Evolutionary conservation across 2,113 vertebrate species (phyloP).

Genomic region (Pampusana beccarii): DNA sequence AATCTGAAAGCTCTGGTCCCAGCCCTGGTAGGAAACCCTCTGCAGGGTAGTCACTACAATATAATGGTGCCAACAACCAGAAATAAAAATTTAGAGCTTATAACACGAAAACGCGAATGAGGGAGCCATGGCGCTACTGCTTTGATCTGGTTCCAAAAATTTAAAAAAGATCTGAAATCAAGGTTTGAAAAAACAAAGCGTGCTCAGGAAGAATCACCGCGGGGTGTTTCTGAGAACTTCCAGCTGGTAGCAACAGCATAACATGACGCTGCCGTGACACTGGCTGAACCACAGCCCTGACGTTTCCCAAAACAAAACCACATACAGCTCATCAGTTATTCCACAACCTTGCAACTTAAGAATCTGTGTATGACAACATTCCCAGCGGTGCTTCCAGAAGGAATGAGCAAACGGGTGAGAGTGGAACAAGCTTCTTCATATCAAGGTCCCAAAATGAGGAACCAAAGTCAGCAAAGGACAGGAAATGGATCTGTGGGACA

Average conservation of each 20-base stretch:
- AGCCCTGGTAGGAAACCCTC: neutral
- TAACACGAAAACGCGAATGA: neutral
- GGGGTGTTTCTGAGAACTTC: slow-evolving; percentile 23
- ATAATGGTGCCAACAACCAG: neutral
- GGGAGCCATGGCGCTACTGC: neutral
- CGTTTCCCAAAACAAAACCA: neutral
- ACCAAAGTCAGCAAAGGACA: neutral
- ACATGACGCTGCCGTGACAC: slow-evolving; percentile 4
- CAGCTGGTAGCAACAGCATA: slow-evolving; percentile 31
- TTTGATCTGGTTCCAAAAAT: neutral
- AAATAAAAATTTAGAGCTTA: neutral
- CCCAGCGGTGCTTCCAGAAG: slow-evolving; percentile 7
- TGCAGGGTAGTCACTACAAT: neutral
- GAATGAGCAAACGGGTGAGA: neutral
- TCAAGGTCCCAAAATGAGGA: neutral
- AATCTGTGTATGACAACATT: slow-evolving; percentile 9
- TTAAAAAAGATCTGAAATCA: neutral
- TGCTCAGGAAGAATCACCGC: neutral
- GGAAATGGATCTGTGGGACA: slow-evolving; percentile 2
- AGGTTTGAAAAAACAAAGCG: neutral
- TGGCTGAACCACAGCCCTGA: neutral
- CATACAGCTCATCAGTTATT: slow-evolving; percentile 7
- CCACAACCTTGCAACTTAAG: neutral
- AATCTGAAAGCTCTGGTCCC: neutral
- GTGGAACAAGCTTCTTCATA: neutral